Percentiles rank a stretch among this genome's conserved stretches.
phyloP scores from a whole-genome alignment of 2,888 invertebrate species.

The Acrobasis suavella region DNA sequence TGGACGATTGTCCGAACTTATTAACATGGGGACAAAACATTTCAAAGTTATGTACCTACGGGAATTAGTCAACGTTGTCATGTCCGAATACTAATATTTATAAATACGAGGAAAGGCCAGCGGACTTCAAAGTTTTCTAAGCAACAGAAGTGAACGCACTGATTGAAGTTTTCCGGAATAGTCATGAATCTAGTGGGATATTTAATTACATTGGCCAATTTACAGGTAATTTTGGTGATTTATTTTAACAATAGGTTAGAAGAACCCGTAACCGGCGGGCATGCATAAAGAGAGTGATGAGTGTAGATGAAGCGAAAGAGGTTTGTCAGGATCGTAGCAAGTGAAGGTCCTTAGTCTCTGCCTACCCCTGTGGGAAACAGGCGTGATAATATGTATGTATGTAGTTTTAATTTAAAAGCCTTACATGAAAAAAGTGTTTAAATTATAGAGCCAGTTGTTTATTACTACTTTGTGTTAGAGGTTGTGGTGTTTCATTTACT shows the following conservation, averaged over 20 bases:
- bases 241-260: neutral
- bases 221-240: slow-evolving; percentile 41
- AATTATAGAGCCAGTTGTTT: too few species aligned
- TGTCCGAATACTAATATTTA: slow-evolving; percentile 49
- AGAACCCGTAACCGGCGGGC: too few species aligned
- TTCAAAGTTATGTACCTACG: slow-evolving; percentile 38
- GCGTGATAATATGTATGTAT: too few species aligned
- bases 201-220: slow-evolving; percentile 45
- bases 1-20: slow-evolving; percentile 41
- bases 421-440: too few species aligned
- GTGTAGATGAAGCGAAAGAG: too few species aligned
- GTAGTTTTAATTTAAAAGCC: too few species aligned
- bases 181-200: slow-evolving; percentile 47
- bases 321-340: too few species aligned
- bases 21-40: slow-evolving; percentile 52
- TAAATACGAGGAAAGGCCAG: slow-evolving; percentile 44
- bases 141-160: slow-evolving; percentile 34
- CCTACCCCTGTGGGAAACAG: too few species aligned
- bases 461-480: too few species aligned
- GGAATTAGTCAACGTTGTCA: slow-evolving; percentile 46
- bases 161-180: slow-evolving; percentile 28
- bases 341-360: too few species aligned
- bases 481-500: too few species aligned
- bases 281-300: too few species aligned
- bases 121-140: slow-evolving; percentile 33